A percentile compares a stretch with the other conserved stretches of the same genome.
These are phyloP conservation scores for Carduelis carduelis DNA, from an alignment of 2,797 vertebrate species.

Conservation along the genomic window DNA sequence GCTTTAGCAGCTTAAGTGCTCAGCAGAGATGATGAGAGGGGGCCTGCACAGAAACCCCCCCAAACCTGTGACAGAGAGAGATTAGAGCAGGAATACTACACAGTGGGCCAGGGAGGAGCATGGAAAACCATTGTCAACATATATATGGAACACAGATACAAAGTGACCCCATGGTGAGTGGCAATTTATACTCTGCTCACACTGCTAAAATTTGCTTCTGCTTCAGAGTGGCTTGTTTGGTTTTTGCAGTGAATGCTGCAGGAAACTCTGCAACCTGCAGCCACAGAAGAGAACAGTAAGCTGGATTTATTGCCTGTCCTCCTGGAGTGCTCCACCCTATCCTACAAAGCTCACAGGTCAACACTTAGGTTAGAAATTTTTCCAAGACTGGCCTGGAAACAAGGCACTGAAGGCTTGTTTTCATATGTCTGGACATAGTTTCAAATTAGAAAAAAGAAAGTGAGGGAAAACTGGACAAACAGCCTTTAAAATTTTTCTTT, in stretches of 20 bases:
- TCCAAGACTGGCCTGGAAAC: not conserved
- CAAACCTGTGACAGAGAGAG: not conserved
- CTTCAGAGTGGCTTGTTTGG: not conserved
- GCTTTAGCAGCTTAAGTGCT: not conserved
- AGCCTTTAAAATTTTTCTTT: not conserved
- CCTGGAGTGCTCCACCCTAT: not conserved
- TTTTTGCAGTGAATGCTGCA: not conserved
- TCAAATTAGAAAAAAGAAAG: not conserved
- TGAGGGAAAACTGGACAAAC: not conserved
- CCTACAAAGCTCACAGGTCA: not conserved
- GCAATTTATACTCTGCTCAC: not conserved
- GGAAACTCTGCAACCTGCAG: not conserved
- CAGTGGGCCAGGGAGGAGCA: not conserved
- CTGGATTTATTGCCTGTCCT: not conserved
- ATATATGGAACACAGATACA: fast-evolving
- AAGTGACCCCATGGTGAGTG: not conserved
- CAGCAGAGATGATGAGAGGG: not conserved
- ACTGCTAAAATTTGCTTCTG: not conserved
- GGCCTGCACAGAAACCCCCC: not conserved
- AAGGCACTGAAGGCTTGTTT: not conserved
- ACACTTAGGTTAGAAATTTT: not conserved
- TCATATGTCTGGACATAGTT: not conserved
- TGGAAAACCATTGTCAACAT: not conserved
- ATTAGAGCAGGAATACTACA: not conserved
- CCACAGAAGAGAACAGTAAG: not conserved